Evolutionary conservation across 2,113 vertebrate species (phyloP).

Genomic region (Dromiciops gliroides): DNA sequence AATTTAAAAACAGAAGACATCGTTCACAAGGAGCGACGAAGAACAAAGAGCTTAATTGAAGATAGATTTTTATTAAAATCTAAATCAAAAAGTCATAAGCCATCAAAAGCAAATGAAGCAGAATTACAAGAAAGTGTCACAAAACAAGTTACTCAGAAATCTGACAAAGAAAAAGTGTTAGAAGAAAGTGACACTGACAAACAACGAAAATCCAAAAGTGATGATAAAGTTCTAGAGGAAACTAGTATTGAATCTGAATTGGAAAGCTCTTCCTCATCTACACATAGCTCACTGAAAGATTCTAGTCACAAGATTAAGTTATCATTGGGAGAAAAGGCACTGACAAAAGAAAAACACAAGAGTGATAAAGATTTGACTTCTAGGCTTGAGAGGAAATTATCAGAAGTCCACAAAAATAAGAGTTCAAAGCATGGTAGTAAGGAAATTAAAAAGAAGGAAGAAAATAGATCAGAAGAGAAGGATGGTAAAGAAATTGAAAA

Average conservation of each 20-base stretch:
- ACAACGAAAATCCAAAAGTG: slow-evolving; percentile 85
- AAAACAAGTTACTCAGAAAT: slow-evolving; percentile 82
- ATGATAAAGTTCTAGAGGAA: slow-evolving; percentile 85
- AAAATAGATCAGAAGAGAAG: slow-evolving; percentile 84
- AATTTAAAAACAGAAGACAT: slow-evolving; percentile 89
- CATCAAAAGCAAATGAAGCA: slow-evolving; percentile 80
- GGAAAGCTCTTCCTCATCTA: slow-evolving; percentile 37
- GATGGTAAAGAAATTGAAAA: slow-evolving; percentile 78
- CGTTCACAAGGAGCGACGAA: slow-evolving; percentile 87
- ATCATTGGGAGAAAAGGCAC: slow-evolving; percentile 81
- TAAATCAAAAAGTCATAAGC: slow-evolving; percentile 87
- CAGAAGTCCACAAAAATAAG: slow-evolving; percentile 85
- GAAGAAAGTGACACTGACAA: slow-evolving; percentile 86
- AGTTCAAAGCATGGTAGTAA: slow-evolving; percentile 79
- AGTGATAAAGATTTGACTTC: slow-evolving; percentile 85
- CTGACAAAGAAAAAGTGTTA: slow-evolving; percentile 84
- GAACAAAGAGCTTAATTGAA: slow-evolving; percentile 89
- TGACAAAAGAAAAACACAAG: slow-evolving; percentile 86
- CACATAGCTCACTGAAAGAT: slow-evolving; percentile 82
- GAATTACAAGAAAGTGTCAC: slow-evolving; percentile 81
- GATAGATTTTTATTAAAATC: slow-evolving; percentile 86
- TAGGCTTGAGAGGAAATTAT: slow-evolving; percentile 87
- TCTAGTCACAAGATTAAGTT: slow-evolving; percentile 78
- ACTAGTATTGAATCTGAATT: slow-evolving; percentile 62
- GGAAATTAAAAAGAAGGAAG: slow-evolving; percentile 90